These are phyloP conservation scores for Gymnoscelis rufifasciata DNA, from an alignment of 2,888 invertebrate genomes.

Conservation along the genomic window DNA sequence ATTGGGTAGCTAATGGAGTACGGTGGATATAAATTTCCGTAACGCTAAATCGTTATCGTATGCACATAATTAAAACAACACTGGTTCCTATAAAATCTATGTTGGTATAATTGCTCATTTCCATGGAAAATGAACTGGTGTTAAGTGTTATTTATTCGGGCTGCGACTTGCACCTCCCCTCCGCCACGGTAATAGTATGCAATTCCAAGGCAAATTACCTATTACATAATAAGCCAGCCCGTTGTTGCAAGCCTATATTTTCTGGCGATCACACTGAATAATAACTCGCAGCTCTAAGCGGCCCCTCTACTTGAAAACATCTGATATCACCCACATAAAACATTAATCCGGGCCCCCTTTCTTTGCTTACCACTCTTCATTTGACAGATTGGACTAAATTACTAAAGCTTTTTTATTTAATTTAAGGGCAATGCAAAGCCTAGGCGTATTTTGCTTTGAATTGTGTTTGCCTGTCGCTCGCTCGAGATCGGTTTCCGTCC, in stretches of 20 bases:
- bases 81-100: constrained; percentile 1
- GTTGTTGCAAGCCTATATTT: constrained; percentile 15
- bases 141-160: constrained; percentile 9
- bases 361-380: constrained; percentile 77
- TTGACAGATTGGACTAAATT: constrained; percentile 77
- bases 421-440: constrained; percentile 65
- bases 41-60: background rate
- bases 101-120: constrained; percentile 1
- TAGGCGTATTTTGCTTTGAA: constrained; percentile 48
- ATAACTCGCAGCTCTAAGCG: constrained; percentile 31
- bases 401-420: constrained; percentile 74
- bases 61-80: constrained; percentile 1
- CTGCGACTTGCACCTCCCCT: constrained; percentile 6
- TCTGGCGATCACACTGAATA: constrained; percentile 19
- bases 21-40: background rate
- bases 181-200: constrained; percentile 10
- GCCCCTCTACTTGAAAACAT: constrained; percentile 48
- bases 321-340: constrained; percentile 61
- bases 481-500: constrained; percentile 51
- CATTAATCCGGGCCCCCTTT: constrained; percentile 66
- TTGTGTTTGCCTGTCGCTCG: constrained; percentile 54
- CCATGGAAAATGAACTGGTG: constrained; percentile 2
- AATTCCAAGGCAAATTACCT: constrained; percentile 18
- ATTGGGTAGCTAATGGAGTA: too few relatives aligned
- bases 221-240: constrained; percentile 10